A percentile compares a stretch with the other conserved stretches of the same genome.
phyloP scores from a whole-genome alignment of 2,888 invertebrate genomes.

The Synanthedon andrenaeformis region DNA sequence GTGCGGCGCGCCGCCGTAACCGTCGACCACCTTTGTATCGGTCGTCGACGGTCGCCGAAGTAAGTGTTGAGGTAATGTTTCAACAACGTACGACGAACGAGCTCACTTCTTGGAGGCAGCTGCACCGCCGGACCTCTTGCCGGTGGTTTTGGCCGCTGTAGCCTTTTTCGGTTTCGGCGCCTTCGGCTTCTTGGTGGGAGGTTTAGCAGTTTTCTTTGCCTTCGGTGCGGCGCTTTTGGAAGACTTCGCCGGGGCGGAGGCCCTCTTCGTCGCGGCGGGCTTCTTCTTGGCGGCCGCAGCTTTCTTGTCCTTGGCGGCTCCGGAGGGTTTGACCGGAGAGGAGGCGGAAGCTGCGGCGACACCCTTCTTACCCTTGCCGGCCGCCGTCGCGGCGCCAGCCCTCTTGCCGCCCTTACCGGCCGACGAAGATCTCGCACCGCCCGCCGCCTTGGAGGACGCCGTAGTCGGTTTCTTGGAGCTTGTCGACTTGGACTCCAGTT shows the following conservation, averaged over 20 bases:
- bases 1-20: neutral
- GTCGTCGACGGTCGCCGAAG: constrained; percentile 1
- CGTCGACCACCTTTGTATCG: neutral
- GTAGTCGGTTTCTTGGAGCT: no score
- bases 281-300: no score
- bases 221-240: constrained; percentile 23
- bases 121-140: constrained; percentile 9
- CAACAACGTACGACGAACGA: neutral
- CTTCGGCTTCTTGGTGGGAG: constrained; percentile 39
- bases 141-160: constrained; percentile 13
- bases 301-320: no score
- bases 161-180: constrained; percentile 41
- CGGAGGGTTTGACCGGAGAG: no score
- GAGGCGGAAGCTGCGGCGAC: no score
- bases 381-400: no score
- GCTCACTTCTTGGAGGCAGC: constrained; percentile 16
- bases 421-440: no score
- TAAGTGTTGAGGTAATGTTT: no score
- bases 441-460: no score
- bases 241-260: constrained; percentile 13
- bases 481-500: constrained; percentile 22
- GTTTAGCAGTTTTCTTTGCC: constrained; percentile 33
- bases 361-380: no score
- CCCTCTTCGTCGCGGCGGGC: neutral
- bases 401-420: no score